These are phyloP conservation scores for Siniperca knerii DNA, from an alignment of 2,113 vertebrate species.

Conservation along the genomic window DNA sequence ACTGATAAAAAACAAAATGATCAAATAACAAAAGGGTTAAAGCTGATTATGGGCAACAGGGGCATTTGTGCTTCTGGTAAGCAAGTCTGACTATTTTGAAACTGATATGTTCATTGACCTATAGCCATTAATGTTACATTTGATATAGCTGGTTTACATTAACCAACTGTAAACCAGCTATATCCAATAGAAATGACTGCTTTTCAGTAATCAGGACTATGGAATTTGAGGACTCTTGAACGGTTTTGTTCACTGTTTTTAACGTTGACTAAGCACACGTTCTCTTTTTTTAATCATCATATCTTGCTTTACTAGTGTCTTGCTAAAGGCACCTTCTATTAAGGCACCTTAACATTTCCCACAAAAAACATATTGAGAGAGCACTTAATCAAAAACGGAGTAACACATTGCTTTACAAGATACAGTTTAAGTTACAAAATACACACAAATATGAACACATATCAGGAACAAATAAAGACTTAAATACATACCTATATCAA, in stretches of 20 bases:
- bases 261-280: not conserved
- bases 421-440: not conserved
- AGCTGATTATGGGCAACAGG: not conserved
- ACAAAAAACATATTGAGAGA: not conserved
- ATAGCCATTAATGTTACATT: not conserved
- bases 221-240: not conserved
- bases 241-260: not conserved
- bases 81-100: not conserved
- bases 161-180: not conserved
- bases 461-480: not conserved
- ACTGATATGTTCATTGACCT: not conserved
- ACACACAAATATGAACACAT: not conserved
- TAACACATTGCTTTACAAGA: not conserved
- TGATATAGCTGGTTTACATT: not conserved
- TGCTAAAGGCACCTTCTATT: conserved; percentile 8
- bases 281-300: not conserved
- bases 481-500: not conserved
- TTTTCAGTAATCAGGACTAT: not conserved
- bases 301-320: not conserved
- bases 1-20: not conserved
- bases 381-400: not conserved
- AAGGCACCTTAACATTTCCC: not conserved
- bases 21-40: not conserved
- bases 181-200: not conserved
- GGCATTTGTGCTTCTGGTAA: not conserved